Conservation (phyloP, 2,888 invertebrate species). For the Macaria liturata region DNA sequence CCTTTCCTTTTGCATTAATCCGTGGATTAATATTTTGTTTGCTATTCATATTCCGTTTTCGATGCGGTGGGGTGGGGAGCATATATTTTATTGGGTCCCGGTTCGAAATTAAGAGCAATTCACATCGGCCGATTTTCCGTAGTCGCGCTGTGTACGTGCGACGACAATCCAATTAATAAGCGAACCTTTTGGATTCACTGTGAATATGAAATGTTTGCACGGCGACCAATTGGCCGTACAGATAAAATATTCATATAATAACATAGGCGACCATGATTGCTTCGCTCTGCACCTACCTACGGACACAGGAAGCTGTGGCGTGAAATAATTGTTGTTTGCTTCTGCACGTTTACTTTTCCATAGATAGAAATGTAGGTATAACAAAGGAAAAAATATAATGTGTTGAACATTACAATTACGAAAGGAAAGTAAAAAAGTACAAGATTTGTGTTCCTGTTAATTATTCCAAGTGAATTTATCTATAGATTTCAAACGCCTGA, state of each 20-base stretch:
- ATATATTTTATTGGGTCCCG: conserved; percentile 61
- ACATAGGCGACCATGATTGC: conserved; percentile 52
- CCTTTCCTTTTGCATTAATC: conserved; percentile 35
- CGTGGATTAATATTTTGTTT: conserved; percentile 54
- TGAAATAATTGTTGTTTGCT: background rate
- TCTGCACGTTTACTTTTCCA: too few relatives aligned
- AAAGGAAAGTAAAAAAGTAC: too few relatives aligned
- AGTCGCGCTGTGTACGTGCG: conserved; percentile 54
- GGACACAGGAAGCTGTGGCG: conserved; percentile 2
- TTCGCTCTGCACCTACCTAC: conserved; percentile 5
- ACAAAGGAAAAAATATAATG: too few relatives aligned
- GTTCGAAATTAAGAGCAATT: conserved; percentile 71
- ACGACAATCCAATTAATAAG: conserved; percentile 78
- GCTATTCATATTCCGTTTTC: conserved; percentile 57
- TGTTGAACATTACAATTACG: too few relatives aligned
- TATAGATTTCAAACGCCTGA: too few relatives aligned
- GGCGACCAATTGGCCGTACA: conserved; percentile 64
- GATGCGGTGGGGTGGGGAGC: conserved; percentile 48
- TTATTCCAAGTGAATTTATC: too few relatives aligned
- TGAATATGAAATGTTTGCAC: conserved; percentile 74
- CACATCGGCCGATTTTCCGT: conserved; percentile 65
- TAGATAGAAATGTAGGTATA: too few relatives aligned
- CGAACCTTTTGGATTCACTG: conserved; percentile 73
- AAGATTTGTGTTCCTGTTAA: too few relatives aligned
- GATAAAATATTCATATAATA: conserved; percentile 76